A percentile compares a stretch with the other conserved stretches of the same genome.
Conservation (phyloP, 2,113 vertebrate genomes). For the Chrysochloris asiatica region DNA sequence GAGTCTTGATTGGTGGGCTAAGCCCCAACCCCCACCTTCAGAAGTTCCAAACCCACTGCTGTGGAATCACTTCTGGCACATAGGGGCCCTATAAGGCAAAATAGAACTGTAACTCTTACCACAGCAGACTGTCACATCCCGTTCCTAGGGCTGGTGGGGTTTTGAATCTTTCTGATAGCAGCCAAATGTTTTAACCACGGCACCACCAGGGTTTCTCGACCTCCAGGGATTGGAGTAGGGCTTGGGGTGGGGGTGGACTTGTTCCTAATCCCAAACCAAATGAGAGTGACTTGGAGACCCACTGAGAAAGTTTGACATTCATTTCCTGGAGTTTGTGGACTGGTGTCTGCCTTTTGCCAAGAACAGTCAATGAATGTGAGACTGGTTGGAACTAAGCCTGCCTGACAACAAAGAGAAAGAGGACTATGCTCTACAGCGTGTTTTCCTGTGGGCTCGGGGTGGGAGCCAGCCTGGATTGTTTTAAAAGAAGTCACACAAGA, state of each 20-base stretch:
- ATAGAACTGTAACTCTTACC: no score
- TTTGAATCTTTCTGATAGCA: no score
- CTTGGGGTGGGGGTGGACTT: rapidly evolving
- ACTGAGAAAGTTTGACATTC: not conserved
- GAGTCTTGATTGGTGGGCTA: not conserved
- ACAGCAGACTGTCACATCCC: no score
- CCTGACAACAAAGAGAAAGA: not conserved
- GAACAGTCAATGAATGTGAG: not conserved
- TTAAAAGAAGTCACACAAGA: not conserved
- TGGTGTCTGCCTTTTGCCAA: not conserved
- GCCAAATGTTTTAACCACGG: no score
- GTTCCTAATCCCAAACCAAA: not conserved
- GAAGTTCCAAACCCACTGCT: no score
- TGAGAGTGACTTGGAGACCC: not conserved
- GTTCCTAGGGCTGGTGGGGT: no score
- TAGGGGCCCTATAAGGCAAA: no score
- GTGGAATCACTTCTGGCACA: no score
- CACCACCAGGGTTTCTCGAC: not conserved
- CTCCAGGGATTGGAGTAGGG: no score
- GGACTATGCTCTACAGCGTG: not conserved
- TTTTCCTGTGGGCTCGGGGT: not conserved
- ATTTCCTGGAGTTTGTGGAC: not conserved
- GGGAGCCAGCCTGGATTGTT: not conserved
- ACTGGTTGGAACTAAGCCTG: not conserved
- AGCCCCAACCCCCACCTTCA: not conserved